A percentile compares a stretch with the other conserved stretches of the same genome.
Evolutionary conservation across 2,113 vertebrate genomes (phyloP).

Genomic region (Copsychus sechellarum): DNA sequence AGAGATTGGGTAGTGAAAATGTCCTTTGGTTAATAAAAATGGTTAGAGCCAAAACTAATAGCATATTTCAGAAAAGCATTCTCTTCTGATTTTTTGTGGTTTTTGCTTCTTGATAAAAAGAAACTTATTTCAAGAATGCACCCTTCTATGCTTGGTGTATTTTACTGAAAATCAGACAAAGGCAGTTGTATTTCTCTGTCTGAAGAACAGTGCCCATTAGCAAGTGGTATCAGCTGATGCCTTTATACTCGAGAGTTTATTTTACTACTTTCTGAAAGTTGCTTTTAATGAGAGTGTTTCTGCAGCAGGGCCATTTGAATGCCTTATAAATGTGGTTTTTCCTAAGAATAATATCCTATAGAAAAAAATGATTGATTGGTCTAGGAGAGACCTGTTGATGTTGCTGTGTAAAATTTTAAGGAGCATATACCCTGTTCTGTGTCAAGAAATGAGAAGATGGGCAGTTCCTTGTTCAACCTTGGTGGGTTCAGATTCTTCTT

Average conservation of each 20-base stretch:
- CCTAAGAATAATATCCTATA: neutral
- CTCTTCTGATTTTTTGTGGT: neutral
- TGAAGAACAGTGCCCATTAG: neutral
- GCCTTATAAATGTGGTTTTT: neutral
- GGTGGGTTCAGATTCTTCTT: neutral
- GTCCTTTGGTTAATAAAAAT: neutral
- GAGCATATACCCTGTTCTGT: neutral
- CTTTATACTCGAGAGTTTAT: neutral
- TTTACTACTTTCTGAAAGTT: neutral
- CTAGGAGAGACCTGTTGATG: neutral
- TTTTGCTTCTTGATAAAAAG: neutral
- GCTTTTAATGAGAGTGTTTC: neutral
- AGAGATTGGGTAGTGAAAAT: neutral
- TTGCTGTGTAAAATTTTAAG: neutral
- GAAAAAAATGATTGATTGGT: neutral
- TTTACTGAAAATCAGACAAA: neutral
- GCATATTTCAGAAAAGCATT: neutral
- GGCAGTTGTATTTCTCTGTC: neutral
- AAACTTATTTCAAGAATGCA: neutral
- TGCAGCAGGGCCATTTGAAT: neutral
- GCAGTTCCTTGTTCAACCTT: neutral
- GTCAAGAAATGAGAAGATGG: neutral
- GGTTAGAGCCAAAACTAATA: neutral
- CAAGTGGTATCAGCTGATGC: neutral
- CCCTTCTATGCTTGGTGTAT: neutral